Evolutionary conservation across 2,113 vertebrate genomes (phyloP).

Genomic region (Pelecanoides urinatrix): DNA sequence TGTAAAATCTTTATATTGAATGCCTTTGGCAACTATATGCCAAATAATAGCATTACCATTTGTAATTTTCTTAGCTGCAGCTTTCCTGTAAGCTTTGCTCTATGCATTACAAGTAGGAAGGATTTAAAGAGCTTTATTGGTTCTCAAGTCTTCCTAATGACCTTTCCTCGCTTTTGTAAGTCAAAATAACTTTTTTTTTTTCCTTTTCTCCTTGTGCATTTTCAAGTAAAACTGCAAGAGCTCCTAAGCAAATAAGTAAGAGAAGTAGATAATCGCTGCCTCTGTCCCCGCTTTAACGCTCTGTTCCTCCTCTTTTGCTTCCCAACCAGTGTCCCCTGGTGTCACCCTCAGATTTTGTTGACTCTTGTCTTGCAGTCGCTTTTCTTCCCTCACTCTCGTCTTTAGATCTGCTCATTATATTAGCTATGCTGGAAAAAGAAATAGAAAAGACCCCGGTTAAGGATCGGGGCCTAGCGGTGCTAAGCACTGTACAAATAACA

Average conservation of each 20-base stretch:
- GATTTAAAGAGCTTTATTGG: slow-evolving; percentile 63
- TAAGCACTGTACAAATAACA: slow-evolving; percentile 58
- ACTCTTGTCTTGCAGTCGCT: slow-evolving; percentile 21
- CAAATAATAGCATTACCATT: slow-evolving; percentile 77
- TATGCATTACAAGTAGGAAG: slow-evolving; percentile 66
- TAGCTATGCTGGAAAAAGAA: slow-evolving; percentile 9
- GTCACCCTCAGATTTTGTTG: slow-evolving; percentile 27
- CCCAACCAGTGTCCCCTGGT: background rate
- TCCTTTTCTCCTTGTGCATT: slow-evolving; percentile 16
- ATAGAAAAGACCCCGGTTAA: background rate
- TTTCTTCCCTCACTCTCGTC: background rate
- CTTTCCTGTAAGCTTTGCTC: slow-evolving; percentile 67
- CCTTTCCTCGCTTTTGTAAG: slow-evolving; percentile 52
- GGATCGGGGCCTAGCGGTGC: background rate
- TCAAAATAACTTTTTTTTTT: slow-evolving; percentile 37
- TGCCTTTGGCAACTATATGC: slow-evolving; percentile 77
- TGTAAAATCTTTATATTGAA: slow-evolving; percentile 81
- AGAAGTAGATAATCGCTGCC: background rate
- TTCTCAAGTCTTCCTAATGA: slow-evolving; percentile 63
- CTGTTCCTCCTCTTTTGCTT: background rate
- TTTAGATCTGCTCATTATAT: slow-evolving; percentile 27
- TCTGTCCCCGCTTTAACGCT: background rate
- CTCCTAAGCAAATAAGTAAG: slow-evolving; percentile 17
- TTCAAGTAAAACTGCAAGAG: slow-evolving; percentile 3
- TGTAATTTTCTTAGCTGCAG: slow-evolving; percentile 72